Evolutionary conservation across 1,140 invertebrate species (phyloP).

Genomic region (Sitophilus oryzae): DNA sequence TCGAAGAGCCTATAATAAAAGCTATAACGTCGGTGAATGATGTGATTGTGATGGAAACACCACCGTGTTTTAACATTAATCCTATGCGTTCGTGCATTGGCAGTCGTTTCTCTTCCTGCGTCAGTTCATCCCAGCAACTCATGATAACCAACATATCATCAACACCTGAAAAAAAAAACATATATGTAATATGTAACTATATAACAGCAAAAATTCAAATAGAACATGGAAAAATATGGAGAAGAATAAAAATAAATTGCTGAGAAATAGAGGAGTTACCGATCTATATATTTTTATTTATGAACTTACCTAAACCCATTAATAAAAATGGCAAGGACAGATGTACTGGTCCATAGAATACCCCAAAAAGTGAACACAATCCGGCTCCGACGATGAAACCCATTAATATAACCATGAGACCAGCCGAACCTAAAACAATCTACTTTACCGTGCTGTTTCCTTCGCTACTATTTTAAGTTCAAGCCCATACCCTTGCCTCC

Average conservation of each 20-base stretch:
- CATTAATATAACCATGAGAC: slow-evolving; percentile 66
- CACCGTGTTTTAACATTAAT: slow-evolving; percentile 68
- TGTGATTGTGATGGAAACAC: slow-evolving; percentile 76
- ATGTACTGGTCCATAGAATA: slow-evolving; percentile 77
- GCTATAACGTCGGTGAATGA: slow-evolving; percentile 78
- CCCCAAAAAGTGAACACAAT: slow-evolving; percentile 64
- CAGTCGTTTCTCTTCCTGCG: slow-evolving; percentile 46
- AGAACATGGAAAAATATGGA: too few species aligned
- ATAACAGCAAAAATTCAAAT: too few species aligned
- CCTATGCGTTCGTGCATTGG: slow-evolving; percentile 57
- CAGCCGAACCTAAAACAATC: slow-evolving; percentile 57
- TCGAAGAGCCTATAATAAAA: slow-evolving; percentile 65
- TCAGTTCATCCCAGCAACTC: slow-evolving; percentile 62
- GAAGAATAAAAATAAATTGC: too few species aligned
- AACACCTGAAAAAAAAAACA: slow-evolving; percentile 48
- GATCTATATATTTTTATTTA: too few species aligned
- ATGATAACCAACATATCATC: slow-evolving; percentile 80
- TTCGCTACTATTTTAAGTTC: slow-evolving; percentile 2
- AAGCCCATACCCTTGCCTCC: slow-evolving; percentile 56
- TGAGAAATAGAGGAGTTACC: too few species aligned
- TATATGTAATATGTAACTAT: too few species aligned
- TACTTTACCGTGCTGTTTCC: slow-evolving; percentile 30
- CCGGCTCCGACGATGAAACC: slow-evolving; percentile 68
- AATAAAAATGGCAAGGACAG: slow-evolving; percentile 74
- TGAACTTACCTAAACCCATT: slow-evolving; percentile 58